Evolutionary conservation across 2,797 vertebrate genomes (phyloP), one percentile per base, ranked within the genome.

Genomic region (Caiman crocodilus): DNA sequence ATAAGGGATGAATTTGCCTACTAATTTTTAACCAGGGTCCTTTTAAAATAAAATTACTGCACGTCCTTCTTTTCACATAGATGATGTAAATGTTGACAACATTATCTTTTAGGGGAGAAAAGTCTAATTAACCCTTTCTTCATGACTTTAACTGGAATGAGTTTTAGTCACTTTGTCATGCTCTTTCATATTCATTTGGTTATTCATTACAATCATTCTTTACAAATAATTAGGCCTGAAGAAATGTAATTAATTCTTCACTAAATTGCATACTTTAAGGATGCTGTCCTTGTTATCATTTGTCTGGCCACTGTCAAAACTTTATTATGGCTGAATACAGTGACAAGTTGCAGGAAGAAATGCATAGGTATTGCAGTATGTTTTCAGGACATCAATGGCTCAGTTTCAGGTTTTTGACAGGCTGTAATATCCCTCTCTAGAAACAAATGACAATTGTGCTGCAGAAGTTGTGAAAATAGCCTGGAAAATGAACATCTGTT

Each of bases 341-440:
- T 89, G 91, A 93, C 71, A 61, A 85, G 30, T 74, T 94, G 69
- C 55, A 76, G 42, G 91, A 35, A 90, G 88, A 95, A 92, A 90
- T 30, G 57, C 63, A 78, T 56, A 82, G 25, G 25, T 2, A 12
- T 76, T 88, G 79, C 56, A 90, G 74, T 87, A 85, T 42, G 8
- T 88, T 95, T 94, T 88, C 9, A 7, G 75, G 74, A 84, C 76
- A 78, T 94, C 74, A 79, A 30, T 88, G 80, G 28, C 32, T 94
- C 91, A 82, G 21, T 96, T 97, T 94, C 74, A 93, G 76, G 61
- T 32, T 90, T 89, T 69, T 95, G 94, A 92, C 90, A 92, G 82
- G 61, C 61, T 95, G 73, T 95, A 93, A 96, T 96, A 89, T 94
- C 69, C 88, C 42, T 74, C 90, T 86, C 86, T 92, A 90, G 76